Conservation (phyloP, 2,113 vertebrate species). For the Notarius quadriscutis region DNA sequence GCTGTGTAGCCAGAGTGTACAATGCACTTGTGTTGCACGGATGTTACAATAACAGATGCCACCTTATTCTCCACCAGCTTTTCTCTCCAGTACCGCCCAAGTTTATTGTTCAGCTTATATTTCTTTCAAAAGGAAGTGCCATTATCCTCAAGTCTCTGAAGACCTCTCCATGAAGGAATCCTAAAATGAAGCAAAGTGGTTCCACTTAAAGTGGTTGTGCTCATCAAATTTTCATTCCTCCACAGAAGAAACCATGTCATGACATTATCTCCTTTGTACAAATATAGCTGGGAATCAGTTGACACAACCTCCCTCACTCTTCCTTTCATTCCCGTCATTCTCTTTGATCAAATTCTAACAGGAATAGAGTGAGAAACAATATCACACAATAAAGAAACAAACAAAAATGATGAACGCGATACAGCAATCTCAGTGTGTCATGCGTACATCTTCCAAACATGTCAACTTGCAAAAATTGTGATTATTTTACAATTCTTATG, state of each 20-base stretch:
- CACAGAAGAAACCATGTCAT: constrained; percentile 28
- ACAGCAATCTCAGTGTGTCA: not conserved
- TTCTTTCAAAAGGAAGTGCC: constrained; percentile 8
- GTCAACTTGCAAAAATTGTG: not conserved
- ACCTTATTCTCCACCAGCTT: not conserved
- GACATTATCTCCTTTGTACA: constrained; percentile 13
- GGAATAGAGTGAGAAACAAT: not conserved
- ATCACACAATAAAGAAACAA: not conserved
- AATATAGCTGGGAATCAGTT: constrained; percentile 30
- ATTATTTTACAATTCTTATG: not conserved
- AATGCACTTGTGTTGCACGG: not conserved
- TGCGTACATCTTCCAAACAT: not conserved
- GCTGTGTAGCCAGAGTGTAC: not conserved
- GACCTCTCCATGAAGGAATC: not conserved
- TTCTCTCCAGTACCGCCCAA: not conserved
- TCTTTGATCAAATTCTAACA: constrained; percentile 21
- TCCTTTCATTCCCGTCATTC: not conserved
- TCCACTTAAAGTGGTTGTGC: constrained; percentile 17
- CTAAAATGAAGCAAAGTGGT: constrained; percentile 15
- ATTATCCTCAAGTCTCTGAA: not conserved
- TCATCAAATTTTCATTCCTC: constrained; percentile 37
- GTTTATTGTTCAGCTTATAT: constrained; percentile 1
- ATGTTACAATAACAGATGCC: not conserved
- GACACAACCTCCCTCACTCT: not conserved
- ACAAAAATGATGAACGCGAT: not conserved